These are phyloP conservation scores for Actenoides hombroni DNA, from an alignment of 2,113 vertebrate species.

Conservation along the genomic window DNA sequence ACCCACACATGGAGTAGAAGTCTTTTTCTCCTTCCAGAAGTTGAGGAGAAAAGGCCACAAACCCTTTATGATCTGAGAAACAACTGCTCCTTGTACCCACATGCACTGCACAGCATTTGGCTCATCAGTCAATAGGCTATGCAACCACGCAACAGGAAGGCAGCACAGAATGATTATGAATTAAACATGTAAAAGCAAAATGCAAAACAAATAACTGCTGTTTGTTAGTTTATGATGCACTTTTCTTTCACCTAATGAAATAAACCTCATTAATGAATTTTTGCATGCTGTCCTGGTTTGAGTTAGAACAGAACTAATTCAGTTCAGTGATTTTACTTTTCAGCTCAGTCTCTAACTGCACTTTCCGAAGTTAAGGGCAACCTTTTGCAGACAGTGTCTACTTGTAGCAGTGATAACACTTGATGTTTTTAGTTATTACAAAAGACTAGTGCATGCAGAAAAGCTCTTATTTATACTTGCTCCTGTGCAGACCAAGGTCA, in stretches of 20 bases:
- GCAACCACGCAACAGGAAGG: neutral
- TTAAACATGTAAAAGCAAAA: neutral
- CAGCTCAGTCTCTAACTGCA: too few species aligned
- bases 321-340: too few species aligned
- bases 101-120: neutral
- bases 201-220: neutral
- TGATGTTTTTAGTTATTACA: too few species aligned
- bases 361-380: too few species aligned
- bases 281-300: neutral
- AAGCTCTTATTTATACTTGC: too few species aligned
- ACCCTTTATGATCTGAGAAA: neutral
- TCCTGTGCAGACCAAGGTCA: too few species aligned
- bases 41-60: neutral
- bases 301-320: too few species aligned
- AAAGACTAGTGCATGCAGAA: too few species aligned
- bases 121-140: neutral
- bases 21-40: neutral
- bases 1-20: neutral
- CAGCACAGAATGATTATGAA: fast-evolving
- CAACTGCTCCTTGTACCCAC: neutral
- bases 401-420: too few species aligned
- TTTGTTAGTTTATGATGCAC: neutral
- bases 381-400: too few species aligned
- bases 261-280: neutral
- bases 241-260: neutral